Evolutionary conservation across 2,113 vertebrate genomes (phyloP).

Genomic region (Vanacampus margaritifer): DNA sequence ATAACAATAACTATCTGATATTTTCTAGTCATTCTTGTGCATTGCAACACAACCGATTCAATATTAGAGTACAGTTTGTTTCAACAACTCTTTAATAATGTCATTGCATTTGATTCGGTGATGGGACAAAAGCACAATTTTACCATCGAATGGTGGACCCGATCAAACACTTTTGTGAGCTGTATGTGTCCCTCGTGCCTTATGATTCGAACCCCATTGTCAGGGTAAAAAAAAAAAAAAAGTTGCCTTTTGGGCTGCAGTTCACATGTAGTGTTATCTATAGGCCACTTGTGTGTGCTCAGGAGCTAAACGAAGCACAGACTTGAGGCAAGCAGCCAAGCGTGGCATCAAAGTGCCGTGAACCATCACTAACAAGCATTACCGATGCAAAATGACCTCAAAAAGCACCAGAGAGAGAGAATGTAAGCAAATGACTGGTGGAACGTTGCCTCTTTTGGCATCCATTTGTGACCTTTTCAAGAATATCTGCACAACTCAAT

Average conservation of each 20-base stretch:
- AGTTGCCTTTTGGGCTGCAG: neutral
- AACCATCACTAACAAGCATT: conserved; percentile 30
- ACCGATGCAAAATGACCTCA: conserved; percentile 25
- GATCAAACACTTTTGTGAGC: too few species aligned
- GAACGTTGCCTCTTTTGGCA: conserved; percentile 11
- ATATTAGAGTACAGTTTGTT: too few species aligned
- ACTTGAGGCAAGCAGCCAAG: conserved; percentile 1
- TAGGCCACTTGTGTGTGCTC: conserved; percentile 58
- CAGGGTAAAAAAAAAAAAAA: too few species aligned
- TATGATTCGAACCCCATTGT: too few species aligned
- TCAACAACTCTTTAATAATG: too few species aligned
- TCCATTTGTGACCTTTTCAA: neutral
- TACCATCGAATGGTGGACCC: too few species aligned
- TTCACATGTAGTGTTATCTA: conserved; percentile 29
- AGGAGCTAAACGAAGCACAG: conserved; percentile 17
- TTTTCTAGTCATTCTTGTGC: too few species aligned
- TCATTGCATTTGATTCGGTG: too few species aligned
- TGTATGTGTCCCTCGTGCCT: too few species aligned
- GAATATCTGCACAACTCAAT: neutral
- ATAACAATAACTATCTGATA: too few species aligned
- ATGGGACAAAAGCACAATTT: too few species aligned
- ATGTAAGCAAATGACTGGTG: neutral
- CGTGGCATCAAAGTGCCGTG: conserved; percentile 15
- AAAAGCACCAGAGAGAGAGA: conserved; percentile 6
- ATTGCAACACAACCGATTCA: too few species aligned